Percentiles rank a stretch among this genome's conserved stretches.
phyloP scores from a whole-genome alignment of 2,113 vertebrate species.

The Quiscalus mexicanus region DNA sequence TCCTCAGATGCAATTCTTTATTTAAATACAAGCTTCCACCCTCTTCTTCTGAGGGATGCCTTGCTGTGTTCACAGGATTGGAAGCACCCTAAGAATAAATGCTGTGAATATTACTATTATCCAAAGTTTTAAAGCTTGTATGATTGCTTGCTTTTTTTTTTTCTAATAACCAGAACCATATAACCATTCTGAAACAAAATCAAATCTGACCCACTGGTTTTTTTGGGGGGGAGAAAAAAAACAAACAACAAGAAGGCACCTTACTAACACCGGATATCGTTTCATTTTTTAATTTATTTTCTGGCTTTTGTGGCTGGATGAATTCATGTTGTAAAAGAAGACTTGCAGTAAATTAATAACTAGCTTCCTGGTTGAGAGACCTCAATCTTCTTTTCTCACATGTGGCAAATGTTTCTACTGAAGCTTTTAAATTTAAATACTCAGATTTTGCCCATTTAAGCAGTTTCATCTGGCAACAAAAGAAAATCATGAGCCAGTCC shows the following conservation, averaged over 20 bases:
- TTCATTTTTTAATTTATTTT: background rate
- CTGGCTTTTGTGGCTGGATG: background rate
- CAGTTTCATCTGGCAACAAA: background rate
- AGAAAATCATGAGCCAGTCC: background rate
- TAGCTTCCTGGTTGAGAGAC: background rate
- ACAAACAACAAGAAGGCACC: background rate
- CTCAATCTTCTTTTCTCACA: background rate
- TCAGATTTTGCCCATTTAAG: background rate
- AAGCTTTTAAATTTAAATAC: background rate
- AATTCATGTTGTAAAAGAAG: background rate
- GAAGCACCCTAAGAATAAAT: background rate
- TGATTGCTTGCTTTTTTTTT: too few relatives aligned
- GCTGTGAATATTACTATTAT: background rate
- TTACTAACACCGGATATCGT: background rate
- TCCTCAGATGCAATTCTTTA: background rate
- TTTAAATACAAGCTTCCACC: background rate
- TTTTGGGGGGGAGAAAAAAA: rapidly evolving
- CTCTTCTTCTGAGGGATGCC: background rate
- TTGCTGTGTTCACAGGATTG: background rate
- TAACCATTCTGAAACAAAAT: background rate
- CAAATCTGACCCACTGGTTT: background rate
- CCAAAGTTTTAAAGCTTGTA: background rate
- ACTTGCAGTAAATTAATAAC: background rate
- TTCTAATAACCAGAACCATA: background rate
- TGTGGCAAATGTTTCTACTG: background rate